Evolutionary conservation across 2,113 vertebrate genomes (phyloP), one percentile per base, ranked within the genome.

Genomic region (Rhabdornis inornatus): DNA sequence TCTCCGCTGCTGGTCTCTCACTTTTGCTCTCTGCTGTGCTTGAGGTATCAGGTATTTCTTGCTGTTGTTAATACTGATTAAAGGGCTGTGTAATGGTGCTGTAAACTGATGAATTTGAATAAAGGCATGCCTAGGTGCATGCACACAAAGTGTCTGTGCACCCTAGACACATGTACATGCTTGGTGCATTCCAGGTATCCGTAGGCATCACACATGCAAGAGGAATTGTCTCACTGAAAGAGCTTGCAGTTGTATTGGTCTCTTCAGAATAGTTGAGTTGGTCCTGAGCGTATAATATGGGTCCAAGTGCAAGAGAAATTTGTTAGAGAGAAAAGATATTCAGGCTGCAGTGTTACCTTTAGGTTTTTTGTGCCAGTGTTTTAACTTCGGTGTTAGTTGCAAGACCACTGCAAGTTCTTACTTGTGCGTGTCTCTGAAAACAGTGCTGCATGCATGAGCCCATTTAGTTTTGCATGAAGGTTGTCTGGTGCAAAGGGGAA

Each of bases 191-290:
- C 69, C 40, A 6, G 23, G 10, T 66, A 8, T 59, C 47, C 6
- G 0, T 24, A 44, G 49, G 44, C 3, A 0, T 76, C 44, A 49
- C 42, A 37, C 0, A 0, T 45, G 19, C 39, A 21, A 49, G 76
- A 79, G 31, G 33, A 78, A 21, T 85, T 71, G 25, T 66, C 39
- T 87, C 40, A n/a, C 22, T 77, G 33, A 24, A 33, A 63, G 42
- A 63, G 31, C 31, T 65, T 83, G 30, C 27, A 24, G 15, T 44
- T 56, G 12, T 64, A 9, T 56, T 16, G 12, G 22, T 70, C 55
- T 63, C 16, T 94, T 82, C 57, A 52, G 74, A 75, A 31, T 35
- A 76, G 30, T 33, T 28, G 23, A 0, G 15, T 56, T 79, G 35
- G 7, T 72, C 35, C 40, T 7, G 15, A n/a, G 12, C 14, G 7